Base-by-base conservation (phyloP, 2,113 vertebrate species). In the Clarias macrocephalus region DNA sequence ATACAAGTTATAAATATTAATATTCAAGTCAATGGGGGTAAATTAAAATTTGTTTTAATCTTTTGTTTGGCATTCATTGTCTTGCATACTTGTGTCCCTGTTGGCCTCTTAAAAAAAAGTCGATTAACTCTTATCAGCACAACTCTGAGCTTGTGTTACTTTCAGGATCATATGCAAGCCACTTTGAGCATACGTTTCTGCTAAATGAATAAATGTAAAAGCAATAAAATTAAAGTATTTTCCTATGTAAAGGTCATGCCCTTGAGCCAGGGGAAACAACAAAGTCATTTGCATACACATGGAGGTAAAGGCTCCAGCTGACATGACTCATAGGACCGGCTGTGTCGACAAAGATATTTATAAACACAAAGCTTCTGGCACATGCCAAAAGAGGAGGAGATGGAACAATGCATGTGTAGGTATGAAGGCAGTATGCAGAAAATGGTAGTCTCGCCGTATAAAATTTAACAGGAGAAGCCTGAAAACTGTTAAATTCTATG, bases 311-410 rank as follows among this genome's bases (percentile, higher is more conserved):
- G 48, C 75, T 79, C 52, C 48, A 77, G 75, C 75, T 56, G 25
- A 28, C 23, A 3, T 76, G 73, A 52, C 42, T n/a, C 73, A 54
- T 48, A 54, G 23, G 42, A 16, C 73, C n/a, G 73, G 42, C 73
- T 76, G 42, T n/a, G 73, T 76, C 48, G 7, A 18, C 48, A 30
- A 56, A 79, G 75, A 54, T 79, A 57, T 79, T 54, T 79, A 79
- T 79, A 54, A 76, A 56, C 75, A 56, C 52, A 28, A n/a, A 77
- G 52, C 75, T 79, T 30, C 75, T 79, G 75, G 48, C n/a, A 79
- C 52, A 54, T 19, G 52, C 52, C 30, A 56, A 54, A 28, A 25
- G 12, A 56, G 75, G 16, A 8, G 48, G 13, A 54, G 75, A 77
- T 56, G 52, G 25, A 75, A 52, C 37, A 25, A n/a, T 23, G 23